These are phyloP conservation scores for Probosciger aterrimus DNA, from an alignment of 2,113 vertebrate species.

Conservation along the genomic window DNA sequence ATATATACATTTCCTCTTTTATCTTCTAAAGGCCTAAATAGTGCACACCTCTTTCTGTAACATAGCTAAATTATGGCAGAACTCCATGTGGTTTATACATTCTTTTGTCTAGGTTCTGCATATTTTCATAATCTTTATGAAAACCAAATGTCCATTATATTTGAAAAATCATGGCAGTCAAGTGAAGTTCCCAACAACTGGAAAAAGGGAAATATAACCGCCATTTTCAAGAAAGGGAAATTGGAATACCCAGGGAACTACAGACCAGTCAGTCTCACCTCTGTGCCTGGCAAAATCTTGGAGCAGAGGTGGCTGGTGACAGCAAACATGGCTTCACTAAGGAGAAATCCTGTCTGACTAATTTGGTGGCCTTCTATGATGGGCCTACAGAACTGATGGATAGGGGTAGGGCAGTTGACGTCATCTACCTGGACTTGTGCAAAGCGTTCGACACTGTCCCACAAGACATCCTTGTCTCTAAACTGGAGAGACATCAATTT, in stretches of 20 bases:
- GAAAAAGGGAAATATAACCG: neutral
- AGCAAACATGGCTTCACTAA: too few relatives aligned
- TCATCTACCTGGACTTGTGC: too few relatives aligned
- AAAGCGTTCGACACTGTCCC: too few relatives aligned
- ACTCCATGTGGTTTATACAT: neutral
- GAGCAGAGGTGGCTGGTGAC: too few relatives aligned
- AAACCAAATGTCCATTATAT: neutral
- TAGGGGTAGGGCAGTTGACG: too few relatives aligned
- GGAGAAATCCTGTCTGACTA: too few relatives aligned
- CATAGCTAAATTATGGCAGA: neutral
- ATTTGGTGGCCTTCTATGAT: too few relatives aligned
- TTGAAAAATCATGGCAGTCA: neutral
- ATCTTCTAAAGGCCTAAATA: neutral
- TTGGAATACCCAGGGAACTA: neutral
- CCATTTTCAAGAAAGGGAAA: neutral
- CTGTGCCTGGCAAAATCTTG: too few relatives aligned
- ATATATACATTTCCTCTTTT: neutral
- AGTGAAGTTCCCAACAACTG: neutral
- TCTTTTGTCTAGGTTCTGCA: neutral
- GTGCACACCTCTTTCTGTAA: neutral
- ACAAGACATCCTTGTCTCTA: too few relatives aligned
- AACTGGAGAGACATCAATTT: too few relatives aligned
- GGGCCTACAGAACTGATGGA: too few relatives aligned
- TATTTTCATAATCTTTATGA: neutral
- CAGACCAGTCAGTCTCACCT: too few relatives aligned